Conservation (phyloP, 2,888 invertebrate genomes). For the Phengaris arion region DNA sequence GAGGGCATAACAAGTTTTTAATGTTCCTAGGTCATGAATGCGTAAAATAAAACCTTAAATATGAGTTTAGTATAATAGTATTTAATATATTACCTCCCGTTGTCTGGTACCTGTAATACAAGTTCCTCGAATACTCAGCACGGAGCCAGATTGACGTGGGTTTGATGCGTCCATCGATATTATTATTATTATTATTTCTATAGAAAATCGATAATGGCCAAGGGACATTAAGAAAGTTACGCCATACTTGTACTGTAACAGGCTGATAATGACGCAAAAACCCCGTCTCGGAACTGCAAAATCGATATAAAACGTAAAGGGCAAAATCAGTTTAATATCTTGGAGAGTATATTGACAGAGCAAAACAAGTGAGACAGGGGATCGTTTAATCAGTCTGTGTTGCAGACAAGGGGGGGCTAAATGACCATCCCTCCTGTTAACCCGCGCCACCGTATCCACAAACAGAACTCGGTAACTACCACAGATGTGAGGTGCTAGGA, state of each 20-base stretch:
- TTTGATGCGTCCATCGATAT: no score
- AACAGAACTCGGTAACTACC: conserved; percentile 71
- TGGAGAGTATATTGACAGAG: conserved; percentile 52
- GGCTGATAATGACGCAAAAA: neutral
- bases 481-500: conserved; percentile 42
- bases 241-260: neutral
- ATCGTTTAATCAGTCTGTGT: conserved; percentile 76
- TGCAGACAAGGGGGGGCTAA: conserved; percentile 66
- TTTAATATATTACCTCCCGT: no score
- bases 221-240: no score
- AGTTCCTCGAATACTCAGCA: no score
- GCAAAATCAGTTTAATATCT: conserved; percentile 45
- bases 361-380: conserved; percentile 67
- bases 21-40: no score
- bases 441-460: conserved; percentile 76
- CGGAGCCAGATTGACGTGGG: no score
- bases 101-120: no score
- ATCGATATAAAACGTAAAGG: conserved; percentile 18
- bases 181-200: no score
- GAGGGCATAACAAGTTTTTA: no score
- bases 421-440: conserved; percentile 77
- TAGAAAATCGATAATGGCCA: no score
- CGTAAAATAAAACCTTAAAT: no score
- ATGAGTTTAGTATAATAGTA: no score
- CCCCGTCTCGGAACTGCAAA: neutral